Conservation (phyloP, 1,140 invertebrate species). For the Apis dorsata region DNA sequence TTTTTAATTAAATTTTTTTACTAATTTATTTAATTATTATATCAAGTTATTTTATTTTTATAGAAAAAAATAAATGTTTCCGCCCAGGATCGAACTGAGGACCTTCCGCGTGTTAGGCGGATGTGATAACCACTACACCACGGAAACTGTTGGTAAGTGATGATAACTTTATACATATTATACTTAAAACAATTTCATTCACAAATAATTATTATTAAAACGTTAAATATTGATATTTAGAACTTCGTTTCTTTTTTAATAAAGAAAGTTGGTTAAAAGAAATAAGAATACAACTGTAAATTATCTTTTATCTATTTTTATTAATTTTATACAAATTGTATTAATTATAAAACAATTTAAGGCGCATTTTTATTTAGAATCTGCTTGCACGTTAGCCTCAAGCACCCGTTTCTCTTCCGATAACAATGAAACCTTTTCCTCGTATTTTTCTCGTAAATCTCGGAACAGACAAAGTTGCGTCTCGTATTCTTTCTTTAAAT, state of each 20-base stretch:
- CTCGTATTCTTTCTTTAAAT: conserved; percentile 87
- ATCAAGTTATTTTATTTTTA: not conserved
- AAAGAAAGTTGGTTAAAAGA: not conserved
- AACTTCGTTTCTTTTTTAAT: not conserved
- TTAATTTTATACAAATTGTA: conserved; percentile 40
- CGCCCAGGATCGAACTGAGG: conserved; percentile 67
- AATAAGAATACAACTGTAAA: not conserved
- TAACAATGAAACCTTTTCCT: conserved; percentile 77
- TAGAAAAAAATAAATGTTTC: conserved; percentile 52
- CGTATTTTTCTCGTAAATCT: conserved; percentile 78
- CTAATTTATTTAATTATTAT: no score
- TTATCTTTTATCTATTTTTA: conserved; percentile 9
- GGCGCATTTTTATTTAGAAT: conserved; percentile 31
- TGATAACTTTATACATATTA: not conserved
- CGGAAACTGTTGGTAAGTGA: conserved; percentile 34
- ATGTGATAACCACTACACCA: conserved; percentile 68
- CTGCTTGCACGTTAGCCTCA: conserved; percentile 48
- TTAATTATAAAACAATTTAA: conserved; percentile 21
- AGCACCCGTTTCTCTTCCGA: conserved; percentile 75
- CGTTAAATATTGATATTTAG: not conserved
- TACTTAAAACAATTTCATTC: not conserved
- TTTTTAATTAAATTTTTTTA: no score
- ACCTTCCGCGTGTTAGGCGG: conserved; percentile 65
- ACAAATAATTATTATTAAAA: not conserved
- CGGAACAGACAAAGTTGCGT: conserved; percentile 86